Base-by-base conservation (phyloP, 2,797 vertebrate species). In the Tolypeutes matacus region DNA sequence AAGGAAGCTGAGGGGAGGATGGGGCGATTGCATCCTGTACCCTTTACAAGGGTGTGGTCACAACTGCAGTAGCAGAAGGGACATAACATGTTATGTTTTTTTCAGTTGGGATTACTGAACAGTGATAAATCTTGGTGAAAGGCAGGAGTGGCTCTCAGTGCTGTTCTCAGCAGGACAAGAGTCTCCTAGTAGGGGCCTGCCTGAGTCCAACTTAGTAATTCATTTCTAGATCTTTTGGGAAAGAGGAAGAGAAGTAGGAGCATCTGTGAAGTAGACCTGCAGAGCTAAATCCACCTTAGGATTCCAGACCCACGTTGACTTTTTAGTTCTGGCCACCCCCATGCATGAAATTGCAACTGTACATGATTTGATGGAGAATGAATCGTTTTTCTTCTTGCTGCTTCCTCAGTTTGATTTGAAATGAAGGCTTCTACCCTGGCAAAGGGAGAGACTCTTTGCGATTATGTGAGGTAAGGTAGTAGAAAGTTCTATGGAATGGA, bases 1-100 rank as follows among this genome's bases (percentile, higher is more conserved):
- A 99, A 99, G 98, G 98, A 99, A 99, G 98, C 97, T 75, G 83
- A 98, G 97, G 98, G 97, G 98, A 98, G 98, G 98, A 98, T 98
- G 98, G 98, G 97, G 96, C 96, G 93, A 97, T 97, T 1, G 97
- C 98, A 98, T 99, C 98, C 98, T 98, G 98, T 98, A 96, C 97
- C 95, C 98, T 98, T 98, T 1, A 0, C 86, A 97, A 96, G 97
- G 98, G 97, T 97, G 98, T 97, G 98, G 97, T 96, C 56, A 89
- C 85, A 86, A 80, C 89, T 84, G 97, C 97, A 93, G 29, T 90
- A 21, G 97, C 96, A 36, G 25, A 94, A 84, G 96, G 97, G 96
- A 98, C 84, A 25, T 95, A 77, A 93, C 46, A 17, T 60, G 29
- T 95, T 46, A 15, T 77, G 69, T 93, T 91, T 96, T 56, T 96